A percentile compares a stretch with the other conserved stretches of the same genome.
phyloP scores from a whole-genome alignment of 2,797 vertebrate species.

The Argyrosomus regius region DNA sequence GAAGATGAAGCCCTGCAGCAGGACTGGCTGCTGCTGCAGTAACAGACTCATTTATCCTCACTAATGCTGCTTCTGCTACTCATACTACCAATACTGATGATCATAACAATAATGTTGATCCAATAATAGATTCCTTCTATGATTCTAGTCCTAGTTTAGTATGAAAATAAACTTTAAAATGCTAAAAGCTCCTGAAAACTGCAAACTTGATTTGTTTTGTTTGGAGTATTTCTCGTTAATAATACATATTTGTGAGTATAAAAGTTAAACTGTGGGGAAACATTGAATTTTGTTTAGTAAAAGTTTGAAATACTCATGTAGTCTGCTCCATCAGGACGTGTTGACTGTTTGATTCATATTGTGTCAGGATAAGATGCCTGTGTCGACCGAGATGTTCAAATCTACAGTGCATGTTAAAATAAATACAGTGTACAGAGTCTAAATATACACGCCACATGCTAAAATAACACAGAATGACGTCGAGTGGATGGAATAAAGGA shows the following conservation, averaged over 20 bases:
- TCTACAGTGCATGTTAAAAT: not conserved
- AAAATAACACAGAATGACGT: not conserved
- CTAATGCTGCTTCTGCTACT: not conserved
- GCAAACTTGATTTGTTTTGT: too few relatives aligned
- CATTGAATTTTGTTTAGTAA: too few relatives aligned
- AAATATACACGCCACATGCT: not conserved
- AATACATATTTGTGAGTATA: too few relatives aligned
- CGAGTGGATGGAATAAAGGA: not conserved
- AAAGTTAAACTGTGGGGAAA: too few relatives aligned
- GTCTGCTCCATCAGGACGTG: not conserved
- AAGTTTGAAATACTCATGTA: not conserved
- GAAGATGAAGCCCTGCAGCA: conserved; percentile 46
- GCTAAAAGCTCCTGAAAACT: too few relatives aligned
- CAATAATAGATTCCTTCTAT: not conserved
- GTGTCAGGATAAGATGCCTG: not conserved
- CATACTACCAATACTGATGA: not conserved
- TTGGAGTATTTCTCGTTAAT: too few relatives aligned
- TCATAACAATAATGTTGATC: not conserved
- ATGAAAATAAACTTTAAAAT: too few relatives aligned
- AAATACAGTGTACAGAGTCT: not conserved
- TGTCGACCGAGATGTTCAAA: not conserved
- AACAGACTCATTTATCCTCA: not conserved
- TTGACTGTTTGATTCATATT: not conserved
- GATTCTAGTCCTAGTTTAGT: too few relatives aligned
- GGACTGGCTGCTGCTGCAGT: conserved; percentile 24